Evolutionary conservation across 2,888 invertebrate species (phyloP), one percentile per base, ranked within the genome.

Genomic region (Acrobeloides nanus): DNA sequence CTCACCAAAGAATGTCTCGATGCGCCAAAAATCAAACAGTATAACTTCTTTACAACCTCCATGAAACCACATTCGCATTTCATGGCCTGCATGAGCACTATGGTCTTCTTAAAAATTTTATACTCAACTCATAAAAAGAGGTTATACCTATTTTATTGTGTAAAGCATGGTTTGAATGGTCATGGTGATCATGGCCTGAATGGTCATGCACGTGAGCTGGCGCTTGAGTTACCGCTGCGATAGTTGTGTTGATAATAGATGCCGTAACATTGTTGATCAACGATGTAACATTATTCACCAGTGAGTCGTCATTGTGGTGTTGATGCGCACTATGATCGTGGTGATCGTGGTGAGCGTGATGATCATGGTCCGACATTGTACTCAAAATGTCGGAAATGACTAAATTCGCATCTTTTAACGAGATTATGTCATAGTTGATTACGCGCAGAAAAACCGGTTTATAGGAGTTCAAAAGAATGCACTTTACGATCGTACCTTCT

Each of bases 1-100:
- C 65, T 95, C 81, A 12, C 69, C 74, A 64, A 51, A 23, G 54
- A 45, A 37, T 6, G 64, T 57, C 27, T 70, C 58, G 21, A 61
- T 68, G 32, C 59, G 48, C 69, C 67, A 72, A 41, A 53, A 73
- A 38, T 67, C 64, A 51, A 71, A 71, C 3, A 71, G 55, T 38
- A 71, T 64, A 10, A 71, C 64, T 51, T 73, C 72, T 17, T 61
- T 55, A 41, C 39, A 61, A 6, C 71, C 70, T 27, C 64, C 64
- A 46, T 72, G 70, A 46, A 72, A 73, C 57, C 59, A 72, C 70
- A 73, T 73, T 47, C 64, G 64, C 72, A 71, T 71, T 18, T 37
- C 32, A 35, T 57, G 57, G 10, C 17, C 34, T 12, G 38, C n/a
- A n/a, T n/a, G n/a, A n/a, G n/a, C n/a, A n/a, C n/a, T n/a, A n/a